Percentiles rank a stretch among this genome's conserved stretches.
Conservation (phyloP, 2,113 vertebrate genomes). For the Urocynchramus pylzowi region DNA sequence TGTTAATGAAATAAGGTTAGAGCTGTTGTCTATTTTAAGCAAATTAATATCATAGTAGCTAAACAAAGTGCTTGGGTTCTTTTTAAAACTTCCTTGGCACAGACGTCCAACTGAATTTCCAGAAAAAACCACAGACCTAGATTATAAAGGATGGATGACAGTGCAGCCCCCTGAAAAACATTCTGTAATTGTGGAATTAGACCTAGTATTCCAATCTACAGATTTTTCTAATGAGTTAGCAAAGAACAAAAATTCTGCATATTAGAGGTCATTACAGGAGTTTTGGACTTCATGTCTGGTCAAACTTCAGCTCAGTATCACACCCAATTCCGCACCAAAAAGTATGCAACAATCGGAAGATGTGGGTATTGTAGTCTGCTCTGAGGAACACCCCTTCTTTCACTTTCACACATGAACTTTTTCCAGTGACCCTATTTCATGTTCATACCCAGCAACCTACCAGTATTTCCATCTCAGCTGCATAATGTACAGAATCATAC, state of each 20-base stretch:
- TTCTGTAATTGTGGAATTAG: neutral
- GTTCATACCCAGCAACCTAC: neutral
- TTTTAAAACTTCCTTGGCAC: neutral
- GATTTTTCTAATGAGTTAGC: neutral
- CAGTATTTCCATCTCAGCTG: neutral
- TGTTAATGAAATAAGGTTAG: neutral
- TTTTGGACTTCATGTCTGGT: neutral
- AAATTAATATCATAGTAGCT: neutral
- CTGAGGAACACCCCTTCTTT: neutral
- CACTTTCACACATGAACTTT: neutral
- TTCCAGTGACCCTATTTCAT: neutral
- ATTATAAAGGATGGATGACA: neutral
- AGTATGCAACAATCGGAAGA: neutral
- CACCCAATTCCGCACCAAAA: neutral
- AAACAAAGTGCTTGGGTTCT: rapidly evolving
- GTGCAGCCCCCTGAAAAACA: neutral
- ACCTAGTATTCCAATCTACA: neutral
- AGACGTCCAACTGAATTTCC: neutral
- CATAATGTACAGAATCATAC: neutral
- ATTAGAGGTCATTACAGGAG: neutral
- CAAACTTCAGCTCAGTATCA: neutral
- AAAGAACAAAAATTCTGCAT: neutral
- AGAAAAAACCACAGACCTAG: neutral
- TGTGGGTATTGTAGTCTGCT: neutral
- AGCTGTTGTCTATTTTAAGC: neutral